Base-by-base conservation (phyloP, 2,888 invertebrate species). In the Nephrocerus scutellatus region DNA sequence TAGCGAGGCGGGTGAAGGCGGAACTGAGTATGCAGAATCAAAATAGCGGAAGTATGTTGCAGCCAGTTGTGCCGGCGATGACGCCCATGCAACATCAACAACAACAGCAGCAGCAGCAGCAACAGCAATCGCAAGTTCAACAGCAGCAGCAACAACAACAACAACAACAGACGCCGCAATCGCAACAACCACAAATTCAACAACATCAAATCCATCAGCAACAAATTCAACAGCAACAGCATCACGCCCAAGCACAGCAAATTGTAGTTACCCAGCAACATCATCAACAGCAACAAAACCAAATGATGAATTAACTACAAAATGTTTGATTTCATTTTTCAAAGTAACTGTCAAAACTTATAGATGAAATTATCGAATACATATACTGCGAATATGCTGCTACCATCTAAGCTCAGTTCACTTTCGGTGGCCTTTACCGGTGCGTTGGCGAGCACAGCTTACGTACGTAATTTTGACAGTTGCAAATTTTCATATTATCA, bases 1-100 rank as follows among this genome's bases (percentile, higher is more conserved):
- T 87, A 59, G 85, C 86, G 16, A 74, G 85, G 22, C 76, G 85
- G 24, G 85, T 87, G 21, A 88, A 88, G 63, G 86, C 86, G 2
- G 85, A 68, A 41, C 46, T 68, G 19, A 68, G 62, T 32, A 60
- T 68, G 44, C 68, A 68, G 46, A 66, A 66, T 49, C 56, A 66
- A 25, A 62, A 63, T 15, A 64, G 63, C 5, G 66, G 62, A 5
- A 66, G 62, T 41, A 63, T 66, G 60, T 28, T 66, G 47, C 68
- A 66, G 34, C 64, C 67, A 2, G 59, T 66, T 36, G 54, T 60
- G 9, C 55, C 57, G 29, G 50, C 53, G 43, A 36, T 49, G 28
- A 55, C 61, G 24, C 56, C 63, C 20, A 56, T 62, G 18, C 55
- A 61, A 35, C 55, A 60, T 2, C 57, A 60, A 4, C 47, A 59